These are phyloP conservation scores for Pseudomugil tenellus DNA, from an alignment of 2,797 vertebrate genomes.

Conservation along the genomic window DNA sequence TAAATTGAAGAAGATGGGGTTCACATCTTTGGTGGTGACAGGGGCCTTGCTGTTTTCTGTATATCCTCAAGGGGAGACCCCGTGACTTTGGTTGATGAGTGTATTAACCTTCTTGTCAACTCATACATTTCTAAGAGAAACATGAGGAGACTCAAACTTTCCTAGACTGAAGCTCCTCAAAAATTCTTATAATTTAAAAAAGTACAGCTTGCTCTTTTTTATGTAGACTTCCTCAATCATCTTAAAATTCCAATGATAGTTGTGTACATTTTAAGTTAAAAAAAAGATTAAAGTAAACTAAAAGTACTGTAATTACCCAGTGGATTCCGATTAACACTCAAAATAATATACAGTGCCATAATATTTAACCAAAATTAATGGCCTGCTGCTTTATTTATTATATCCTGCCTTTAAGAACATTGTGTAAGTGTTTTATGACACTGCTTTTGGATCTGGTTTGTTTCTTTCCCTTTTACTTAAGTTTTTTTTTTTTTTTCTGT, in stretches of 20 bases:
- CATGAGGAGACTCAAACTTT: slow-evolving; percentile 28
- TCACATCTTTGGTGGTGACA: slow-evolving; percentile 43
- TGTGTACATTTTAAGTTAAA: no score
- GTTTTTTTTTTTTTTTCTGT: no score
- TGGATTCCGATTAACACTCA: neutral
- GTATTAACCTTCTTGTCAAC: slow-evolving; percentile 66
- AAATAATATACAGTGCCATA: neutral
- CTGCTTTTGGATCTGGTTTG: no score
- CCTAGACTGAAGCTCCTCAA: neutral
- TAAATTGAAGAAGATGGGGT: slow-evolving; percentile 36
- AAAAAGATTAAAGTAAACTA: neutral
- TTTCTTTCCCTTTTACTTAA: no score
- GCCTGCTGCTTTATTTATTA: no score
- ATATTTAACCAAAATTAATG: neutral
- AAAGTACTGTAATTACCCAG: neutral
- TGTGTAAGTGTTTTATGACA: no score
- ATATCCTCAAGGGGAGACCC: slow-evolving; percentile 43
- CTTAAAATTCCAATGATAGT: no score
- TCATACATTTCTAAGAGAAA: slow-evolving; percentile 50
- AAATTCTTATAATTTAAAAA: neutral
- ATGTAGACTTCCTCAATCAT: no score
- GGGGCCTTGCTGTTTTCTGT: slow-evolving; percentile 36
- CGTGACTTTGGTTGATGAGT: slow-evolving; percentile 55
- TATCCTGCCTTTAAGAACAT: no score
- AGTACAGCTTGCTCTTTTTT: no score